Evolutionary conservation across 2,113 vertebrate genomes (phyloP), one percentile per base, ranked within the genome.

Genomic region (Probosciger aterrimus): DNA sequence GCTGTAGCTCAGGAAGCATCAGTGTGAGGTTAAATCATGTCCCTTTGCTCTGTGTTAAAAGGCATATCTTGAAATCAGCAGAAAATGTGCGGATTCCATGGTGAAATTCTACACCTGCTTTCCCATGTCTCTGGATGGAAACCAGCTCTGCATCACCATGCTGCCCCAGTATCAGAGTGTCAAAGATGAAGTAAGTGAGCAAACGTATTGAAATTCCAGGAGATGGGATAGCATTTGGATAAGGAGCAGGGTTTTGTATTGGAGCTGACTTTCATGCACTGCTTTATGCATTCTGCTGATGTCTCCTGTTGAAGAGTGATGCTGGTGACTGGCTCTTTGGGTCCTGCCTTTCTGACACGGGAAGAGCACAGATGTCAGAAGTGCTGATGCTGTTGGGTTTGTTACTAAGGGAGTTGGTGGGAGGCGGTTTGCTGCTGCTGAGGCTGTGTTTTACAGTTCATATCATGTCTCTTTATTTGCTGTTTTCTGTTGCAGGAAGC

Each of bases 41-140:
- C 22, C 14, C 15, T 59, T n/a, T n/a, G 10, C 57, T 59, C 57
- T 35, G 33, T 24, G 35, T 59, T 7, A 59, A 59, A 59, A 59
- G 98, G 98, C 98, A 1, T 98, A 98, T 39, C 39, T 99, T 16
- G 98, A 98, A 95, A 96, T 98, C 55, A 97, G 60, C n/a, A 93
- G 67, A 23, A 98, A 97, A 62, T 97, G 98, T 46, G 98, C 97
- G 17, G 98, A 98, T 12, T 98, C 98, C 64, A 98, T 99, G 98
- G 95, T 99, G 27, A 98, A 98, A n/a, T 98, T 98, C 81, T 98
- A 98, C 86, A 97, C 93, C 57, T 98, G 98, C 86, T 98, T 98
- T 37, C 98, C 98, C 10, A 97, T 98, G 82, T 98, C 97, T 25
- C 79, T 98, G 74, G 96, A 98, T 83, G 98, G 98, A 65, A 98